Evolutionary conservation across 1,140 invertebrate genomes (phyloP).

Genomic region (Drosophila azteca): DNA sequence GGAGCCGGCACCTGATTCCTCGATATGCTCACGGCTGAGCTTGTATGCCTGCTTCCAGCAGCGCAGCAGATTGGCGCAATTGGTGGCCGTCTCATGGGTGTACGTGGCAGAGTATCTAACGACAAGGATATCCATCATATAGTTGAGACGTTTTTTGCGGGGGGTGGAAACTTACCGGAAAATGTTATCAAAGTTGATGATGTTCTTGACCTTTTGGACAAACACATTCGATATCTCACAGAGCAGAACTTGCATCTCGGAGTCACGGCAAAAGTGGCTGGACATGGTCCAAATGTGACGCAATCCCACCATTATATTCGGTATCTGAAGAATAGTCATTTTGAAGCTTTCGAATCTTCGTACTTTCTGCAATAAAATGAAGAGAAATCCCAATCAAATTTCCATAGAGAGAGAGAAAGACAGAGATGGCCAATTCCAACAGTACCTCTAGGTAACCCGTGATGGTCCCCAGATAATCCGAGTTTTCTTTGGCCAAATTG

Average conservation of each 20-base stretch:
- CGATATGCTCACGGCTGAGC: constrained; percentile 91
- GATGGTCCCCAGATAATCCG: constrained; percentile 92
- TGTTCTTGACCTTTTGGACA: constrained; percentile 89
- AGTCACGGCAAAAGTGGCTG: constrained; percentile 89
- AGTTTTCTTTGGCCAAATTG: constrained; percentile 92
- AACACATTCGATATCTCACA: constrained; percentile 92
- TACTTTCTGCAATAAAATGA: constrained; percentile 86
- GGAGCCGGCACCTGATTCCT: constrained; percentile 90
- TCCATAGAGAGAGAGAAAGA: not conserved
- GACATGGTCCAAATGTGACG: constrained; percentile 93
- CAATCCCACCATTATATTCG: constrained; percentile 91
- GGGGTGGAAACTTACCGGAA: constrained; percentile 86
- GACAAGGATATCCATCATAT: not conserved
- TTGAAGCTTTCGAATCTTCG: constrained; percentile 89
- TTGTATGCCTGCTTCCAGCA: constrained; percentile 91
- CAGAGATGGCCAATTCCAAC: too few species aligned
- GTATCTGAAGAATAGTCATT: constrained; percentile 89
- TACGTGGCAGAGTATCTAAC: constrained; percentile 85
- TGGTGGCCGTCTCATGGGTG: constrained; percentile 85
- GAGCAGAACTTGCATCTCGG: constrained; percentile 90
- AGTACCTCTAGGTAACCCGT: constrained; percentile 89
- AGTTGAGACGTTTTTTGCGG: not conserved
- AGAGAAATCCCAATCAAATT: not conserved
- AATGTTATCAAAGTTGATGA: constrained; percentile 89
- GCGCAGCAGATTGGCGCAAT: constrained; percentile 88